Conservation (phyloP, 2,113 vertebrate genomes). For the Nycticorax nycticorax region DNA sequence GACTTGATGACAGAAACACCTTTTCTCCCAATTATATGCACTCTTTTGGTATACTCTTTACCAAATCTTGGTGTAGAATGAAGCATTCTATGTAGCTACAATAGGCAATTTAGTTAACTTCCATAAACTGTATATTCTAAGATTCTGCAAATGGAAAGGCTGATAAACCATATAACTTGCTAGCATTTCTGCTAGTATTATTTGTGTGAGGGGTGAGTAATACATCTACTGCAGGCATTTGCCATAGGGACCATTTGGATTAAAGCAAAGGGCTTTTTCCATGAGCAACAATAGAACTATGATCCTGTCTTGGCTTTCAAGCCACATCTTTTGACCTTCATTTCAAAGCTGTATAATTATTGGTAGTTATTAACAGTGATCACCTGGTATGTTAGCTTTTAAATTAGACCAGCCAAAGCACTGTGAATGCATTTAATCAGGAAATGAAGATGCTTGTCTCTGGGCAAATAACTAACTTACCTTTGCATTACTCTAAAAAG, state of each 20-base stretch:
- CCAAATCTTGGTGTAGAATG: not conserved
- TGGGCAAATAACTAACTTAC: constrained; percentile 33
- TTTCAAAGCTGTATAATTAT: constrained; percentile 55
- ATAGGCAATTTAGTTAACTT: not conserved
- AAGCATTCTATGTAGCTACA: not conserved
- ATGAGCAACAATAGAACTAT: not conserved
- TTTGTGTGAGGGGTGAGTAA: not conserved
- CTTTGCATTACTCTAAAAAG: not conserved
- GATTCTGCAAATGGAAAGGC: not conserved
- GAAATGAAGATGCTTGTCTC: constrained; percentile 37
- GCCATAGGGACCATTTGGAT: not conserved
- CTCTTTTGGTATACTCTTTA: not conserved
- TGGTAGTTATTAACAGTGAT: constrained; percentile 63
- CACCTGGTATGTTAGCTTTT: constrained; percentile 62
- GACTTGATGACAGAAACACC: not conserved
- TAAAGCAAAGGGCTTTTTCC: not conserved
- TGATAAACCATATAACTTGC: not conserved
- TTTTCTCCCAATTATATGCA: not conserved
- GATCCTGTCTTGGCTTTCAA: constrained; percentile 39
- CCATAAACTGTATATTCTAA: not conserved
- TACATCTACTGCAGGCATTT: not conserved
- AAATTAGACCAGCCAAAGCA: constrained; percentile 64
- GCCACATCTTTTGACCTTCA: constrained; percentile 60
- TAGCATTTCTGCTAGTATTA: not conserved
- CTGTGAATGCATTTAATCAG: constrained; percentile 72